A percentile compares a stretch with the other conserved stretches of the same genome.
These are phyloP conservation scores for Cryptoblepharus egeriae DNA, from an alignment of 2,797 vertebrate genomes.

Conservation along the genomic window DNA sequence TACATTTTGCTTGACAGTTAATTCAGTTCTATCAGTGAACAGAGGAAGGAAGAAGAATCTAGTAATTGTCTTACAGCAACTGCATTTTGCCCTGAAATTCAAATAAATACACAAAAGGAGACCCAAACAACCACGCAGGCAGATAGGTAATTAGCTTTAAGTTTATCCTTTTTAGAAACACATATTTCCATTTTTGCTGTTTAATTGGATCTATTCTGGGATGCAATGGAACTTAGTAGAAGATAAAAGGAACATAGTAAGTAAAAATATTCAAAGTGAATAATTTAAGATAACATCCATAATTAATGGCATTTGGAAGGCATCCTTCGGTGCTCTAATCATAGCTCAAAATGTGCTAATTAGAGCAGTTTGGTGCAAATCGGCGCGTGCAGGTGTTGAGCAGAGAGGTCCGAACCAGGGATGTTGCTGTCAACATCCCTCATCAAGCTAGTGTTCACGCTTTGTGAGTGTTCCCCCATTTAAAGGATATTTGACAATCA, in stretches of 20 bases:
- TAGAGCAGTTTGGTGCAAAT: conserved; percentile 74
- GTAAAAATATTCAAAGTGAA: conserved; percentile 75
- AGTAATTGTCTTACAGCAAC: conserved; percentile 13
- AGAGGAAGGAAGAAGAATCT: conserved; percentile 7
- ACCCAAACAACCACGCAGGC: background rate
- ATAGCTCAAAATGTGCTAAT: conserved; percentile 77
- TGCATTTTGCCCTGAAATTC: conserved; percentile 14
- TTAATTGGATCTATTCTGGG: conserved; percentile 74
- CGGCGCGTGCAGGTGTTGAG: conserved; percentile 72
- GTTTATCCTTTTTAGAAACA: conserved; percentile 67
- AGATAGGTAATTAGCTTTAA: conserved; percentile 61
- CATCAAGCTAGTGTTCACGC: conserved; percentile 24
- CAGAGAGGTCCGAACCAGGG: conserved; percentile 50
- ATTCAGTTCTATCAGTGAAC: background rate
- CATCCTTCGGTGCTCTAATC: conserved; percentile 78
- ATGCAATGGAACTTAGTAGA: conserved; percentile 70
- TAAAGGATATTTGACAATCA: conserved; percentile 49
- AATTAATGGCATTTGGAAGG: conserved; percentile 78
- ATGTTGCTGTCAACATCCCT: conserved; percentile 23
- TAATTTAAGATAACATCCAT: conserved; percentile 81
- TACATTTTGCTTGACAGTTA: background rate
- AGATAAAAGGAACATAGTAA: conserved; percentile 75
- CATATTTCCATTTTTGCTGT: conserved; percentile 59
- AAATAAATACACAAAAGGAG: conserved; percentile 14
- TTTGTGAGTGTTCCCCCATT: conserved; percentile 42